phyloP scores from a whole-genome alignment of 2,888 invertebrate species.

The Pollenia amentaria region DNA sequence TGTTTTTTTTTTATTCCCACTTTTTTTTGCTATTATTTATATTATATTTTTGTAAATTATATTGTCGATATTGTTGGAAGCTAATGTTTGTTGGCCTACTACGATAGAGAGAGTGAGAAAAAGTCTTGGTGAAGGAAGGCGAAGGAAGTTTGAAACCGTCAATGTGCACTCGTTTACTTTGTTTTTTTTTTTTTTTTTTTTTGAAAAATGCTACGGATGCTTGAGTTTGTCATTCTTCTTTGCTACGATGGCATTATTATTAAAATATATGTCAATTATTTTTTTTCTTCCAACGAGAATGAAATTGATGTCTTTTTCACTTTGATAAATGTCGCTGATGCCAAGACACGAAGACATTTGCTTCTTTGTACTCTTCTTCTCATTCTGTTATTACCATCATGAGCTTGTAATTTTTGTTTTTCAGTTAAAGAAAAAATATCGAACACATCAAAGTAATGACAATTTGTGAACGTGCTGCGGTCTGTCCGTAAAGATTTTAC shows the following conservation, averaged over 20 bases:
- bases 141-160: too few relatives aligned
- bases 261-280: conserved; percentile 15
- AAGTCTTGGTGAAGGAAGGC: too few relatives aligned
- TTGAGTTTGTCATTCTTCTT: conserved; percentile 45
- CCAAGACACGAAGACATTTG: conserved; percentile 58
- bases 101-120: too few relatives aligned
- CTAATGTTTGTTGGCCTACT: conserved; percentile 19
- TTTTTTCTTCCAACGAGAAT: conserved; percentile 52
- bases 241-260: conserved; percentile 53
- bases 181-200: not conserved
- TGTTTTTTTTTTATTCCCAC: not conserved
- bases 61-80: conserved; percentile 28
- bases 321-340: conserved; percentile 64
- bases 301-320: conserved; percentile 66
- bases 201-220: conserved; percentile 46
- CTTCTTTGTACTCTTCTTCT: not conserved
- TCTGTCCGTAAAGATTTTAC: too few relatives aligned
- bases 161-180: not conserved
- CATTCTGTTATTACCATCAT: not conserved
- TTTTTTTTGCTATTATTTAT: not conserved
- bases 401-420: too few relatives aligned
- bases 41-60: conserved; percentile 36
- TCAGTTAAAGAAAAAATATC: too few relatives aligned
- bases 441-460: too few relatives aligned
- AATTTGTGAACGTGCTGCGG: too few relatives aligned